A percentile compares a stretch with the other conserved stretches of the same genome.
Evolutionary conservation across 1,140 invertebrate species (phyloP).

Genomic region (Batillaria attramentaria): DNA sequence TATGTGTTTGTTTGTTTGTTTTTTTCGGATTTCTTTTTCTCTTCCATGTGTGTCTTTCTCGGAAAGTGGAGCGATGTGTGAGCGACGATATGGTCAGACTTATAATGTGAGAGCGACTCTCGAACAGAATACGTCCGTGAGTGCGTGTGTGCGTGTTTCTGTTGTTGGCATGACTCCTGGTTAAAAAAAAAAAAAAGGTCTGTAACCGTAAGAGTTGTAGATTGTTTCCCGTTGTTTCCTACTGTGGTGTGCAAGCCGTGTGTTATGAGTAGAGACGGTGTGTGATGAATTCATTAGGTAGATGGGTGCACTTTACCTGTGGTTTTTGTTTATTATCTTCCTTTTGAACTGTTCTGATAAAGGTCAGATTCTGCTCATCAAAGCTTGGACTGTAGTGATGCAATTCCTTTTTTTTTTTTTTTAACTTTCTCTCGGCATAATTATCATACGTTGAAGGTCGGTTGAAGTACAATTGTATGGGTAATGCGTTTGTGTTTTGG

Average conservation of each 20-base stretch:
- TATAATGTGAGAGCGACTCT: not conserved
- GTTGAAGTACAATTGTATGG: too few relatives aligned
- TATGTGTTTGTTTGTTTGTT: not conserved
- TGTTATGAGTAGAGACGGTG: not conserved
- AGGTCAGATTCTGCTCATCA: too few relatives aligned
- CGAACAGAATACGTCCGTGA: not conserved
- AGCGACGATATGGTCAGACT: constrained; percentile 6
- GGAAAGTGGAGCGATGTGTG: not conserved
- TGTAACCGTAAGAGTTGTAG: constrained; percentile 2
- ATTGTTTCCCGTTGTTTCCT: not conserved
- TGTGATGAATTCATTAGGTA: too few relatives aligned
- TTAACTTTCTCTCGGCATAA: not conserved
- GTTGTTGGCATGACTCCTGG: not conserved
- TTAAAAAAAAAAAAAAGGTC: not conserved
- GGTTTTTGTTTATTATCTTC: too few relatives aligned
- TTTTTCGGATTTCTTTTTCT: not conserved
- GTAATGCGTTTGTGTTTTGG: too few relatives aligned
- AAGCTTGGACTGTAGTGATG: too few relatives aligned
- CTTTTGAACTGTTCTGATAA: too few relatives aligned
- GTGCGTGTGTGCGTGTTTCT: constrained; percentile 1
- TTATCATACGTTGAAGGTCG: too few relatives aligned
- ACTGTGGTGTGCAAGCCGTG: not conserved
- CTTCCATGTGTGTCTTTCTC: not conserved
- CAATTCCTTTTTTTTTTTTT: not conserved
- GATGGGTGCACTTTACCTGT: too few relatives aligned